Conservation (phyloP, 2,888 invertebrate species). For the Adineta ricciae region DNA sequence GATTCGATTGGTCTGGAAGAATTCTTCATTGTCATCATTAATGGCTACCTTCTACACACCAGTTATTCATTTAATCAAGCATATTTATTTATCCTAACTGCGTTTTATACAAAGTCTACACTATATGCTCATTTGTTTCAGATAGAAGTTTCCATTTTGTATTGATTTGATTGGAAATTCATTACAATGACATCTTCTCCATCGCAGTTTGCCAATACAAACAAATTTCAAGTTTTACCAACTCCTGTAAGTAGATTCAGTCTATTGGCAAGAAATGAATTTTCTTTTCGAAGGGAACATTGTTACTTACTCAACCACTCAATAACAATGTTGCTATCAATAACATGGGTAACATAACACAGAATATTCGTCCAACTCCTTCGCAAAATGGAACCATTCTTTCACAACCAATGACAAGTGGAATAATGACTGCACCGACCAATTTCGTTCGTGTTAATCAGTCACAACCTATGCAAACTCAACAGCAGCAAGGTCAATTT, state of each 20-base stretch:
- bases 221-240: background rate
- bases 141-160: background rate
- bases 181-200: background rate
- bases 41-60: background rate
- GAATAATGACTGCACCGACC: background rate
- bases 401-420: background rate
- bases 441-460: background rate
- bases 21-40: background rate
- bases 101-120: no score
- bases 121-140: background rate
- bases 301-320: background rate
- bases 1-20: background rate
- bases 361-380: background rate
- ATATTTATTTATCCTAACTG: background rate
- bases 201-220: background rate
- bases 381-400: background rate
- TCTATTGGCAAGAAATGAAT: background rate
- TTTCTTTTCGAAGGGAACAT: background rate
- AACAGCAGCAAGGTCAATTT: background rate
- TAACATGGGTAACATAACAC: background rate
- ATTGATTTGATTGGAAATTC: background rate
- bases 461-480: background rate
- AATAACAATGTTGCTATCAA: background rate
- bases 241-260: background rate
- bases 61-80: background rate